Evolutionary conservation across 1,140 invertebrate species (phyloP), one percentile per base, ranked within the genome.

Genomic region (Atta cephalotes): DNA sequence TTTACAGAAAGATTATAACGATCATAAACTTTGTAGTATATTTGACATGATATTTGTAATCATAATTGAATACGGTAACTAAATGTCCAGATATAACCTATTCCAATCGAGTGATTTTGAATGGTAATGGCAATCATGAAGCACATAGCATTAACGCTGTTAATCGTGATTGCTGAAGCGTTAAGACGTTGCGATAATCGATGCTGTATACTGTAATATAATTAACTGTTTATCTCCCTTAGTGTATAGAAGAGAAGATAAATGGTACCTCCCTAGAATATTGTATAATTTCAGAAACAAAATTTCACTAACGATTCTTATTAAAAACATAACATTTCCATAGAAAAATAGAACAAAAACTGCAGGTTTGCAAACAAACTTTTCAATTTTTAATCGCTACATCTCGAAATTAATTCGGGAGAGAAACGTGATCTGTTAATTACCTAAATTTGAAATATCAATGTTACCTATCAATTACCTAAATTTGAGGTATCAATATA

Each of bases 181-280:
- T 84, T 84, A 84, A 74, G 68, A 84, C 49, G 18, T 45, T 18
- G 18, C 56, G 80, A 84, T 74, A 63, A 62, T 82, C 35, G n/a
- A 62, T 62, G 2, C 28, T 62, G 14, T 28, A 39, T 49, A 35
- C 1, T 25, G 18, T 63, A 25, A 81, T 71, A 58, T 18, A 66
- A 7, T 62, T 60, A 45, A 53, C 39, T 58, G 35, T 60, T 58
- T 35, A 31, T 45, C 25, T 16, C 39, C 21, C 12, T 12, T 49
- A 18, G 39, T 28, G 18, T 14, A 9, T 16, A 60, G 6, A 31
- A 72, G 21, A 49, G 14, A 21, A 51, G 49, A 60, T 7, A 2
- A 6, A 12, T 9, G 14, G 5, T 39, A 58, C 45, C 21, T 49
- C 9, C 39, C 16, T 31, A 28, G 5, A 71, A 18, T 1, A 25